Percentiles rank a stretch among this genome's conserved stretches.
Evolutionary conservation across 2,797 vertebrate species (phyloP).

Genomic region (Babyrousa celebensis): DNA sequence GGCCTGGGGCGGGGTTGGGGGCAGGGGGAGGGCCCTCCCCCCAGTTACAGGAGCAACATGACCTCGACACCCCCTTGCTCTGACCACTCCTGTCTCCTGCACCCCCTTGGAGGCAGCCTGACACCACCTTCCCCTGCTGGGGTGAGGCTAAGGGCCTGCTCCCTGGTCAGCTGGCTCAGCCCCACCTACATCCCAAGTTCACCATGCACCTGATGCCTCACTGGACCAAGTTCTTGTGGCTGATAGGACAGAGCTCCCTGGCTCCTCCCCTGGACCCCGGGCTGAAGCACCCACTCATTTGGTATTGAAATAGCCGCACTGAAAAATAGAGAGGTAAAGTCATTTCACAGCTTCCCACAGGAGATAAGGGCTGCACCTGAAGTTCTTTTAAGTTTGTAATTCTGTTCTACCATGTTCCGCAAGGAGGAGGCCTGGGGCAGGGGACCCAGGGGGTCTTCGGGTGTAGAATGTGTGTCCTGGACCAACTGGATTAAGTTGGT

Average conservation of each 20-base stretch:
- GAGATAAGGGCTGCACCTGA: background rate
- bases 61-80: background rate
- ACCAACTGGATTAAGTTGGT: background rate
- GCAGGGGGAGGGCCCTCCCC: background rate
- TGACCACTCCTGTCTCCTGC: background rate
- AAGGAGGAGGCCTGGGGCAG: background rate
- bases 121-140: background rate
- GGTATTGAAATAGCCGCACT: background rate
- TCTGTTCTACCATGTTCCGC: background rate
- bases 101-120: background rate
- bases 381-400: background rate
- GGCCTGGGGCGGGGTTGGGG: background rate
- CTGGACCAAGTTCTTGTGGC: background rate
- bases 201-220: background rate
- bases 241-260: background rate
- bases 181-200: background rate
- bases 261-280: background rate
- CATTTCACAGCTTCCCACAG: conserved; percentile 9
- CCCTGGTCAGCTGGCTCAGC: background rate
- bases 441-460: background rate
- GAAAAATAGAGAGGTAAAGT: background rate
- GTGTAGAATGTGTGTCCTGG: background rate
- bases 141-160: background rate
- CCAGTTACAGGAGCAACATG: background rate
- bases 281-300: background rate